Evolutionary conservation across 2,797 vertebrate species (phyloP).

Genomic region (Sebastes minor): DNA sequence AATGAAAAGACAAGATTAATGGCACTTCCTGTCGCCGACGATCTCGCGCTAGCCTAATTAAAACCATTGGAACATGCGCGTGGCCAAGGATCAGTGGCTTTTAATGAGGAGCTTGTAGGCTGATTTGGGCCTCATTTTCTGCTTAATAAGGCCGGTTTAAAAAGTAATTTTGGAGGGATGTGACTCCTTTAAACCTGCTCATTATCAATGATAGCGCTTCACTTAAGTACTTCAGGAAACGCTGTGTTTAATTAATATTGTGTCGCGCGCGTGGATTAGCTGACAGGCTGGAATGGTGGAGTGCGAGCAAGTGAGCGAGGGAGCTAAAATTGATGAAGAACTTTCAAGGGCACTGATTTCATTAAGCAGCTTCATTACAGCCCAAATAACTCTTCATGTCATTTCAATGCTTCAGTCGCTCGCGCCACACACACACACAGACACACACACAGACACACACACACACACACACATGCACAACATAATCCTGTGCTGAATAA

Average conservation of each 20-base stretch:
- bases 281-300: constrained; percentile 83
- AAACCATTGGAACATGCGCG: constrained; percentile 89
- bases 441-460: constrained; percentile 20
- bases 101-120: constrained; percentile 94
- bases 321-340: constrained; percentile 90
- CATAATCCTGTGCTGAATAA: constrained; percentile 22
- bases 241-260: constrained; percentile 91
- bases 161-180: constrained; percentile 92
- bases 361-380: constrained; percentile 89
- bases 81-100: constrained; percentile 93
- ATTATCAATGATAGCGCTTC: constrained; percentile 90
- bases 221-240: constrained; percentile 90
- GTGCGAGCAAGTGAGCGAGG: constrained; percentile 69
- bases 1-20: constrained; percentile 94
- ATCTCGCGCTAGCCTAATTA: constrained; percentile 90
- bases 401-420: constrained; percentile 74
- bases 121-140: constrained; percentile 97
- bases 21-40: constrained; percentile 88
- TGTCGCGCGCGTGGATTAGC: constrained; percentile 84
- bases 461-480: constrained; percentile 2
- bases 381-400: constrained; percentile 89
- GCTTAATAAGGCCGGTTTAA: constrained; percentile 94
- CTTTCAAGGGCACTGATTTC: constrained; percentile 94
- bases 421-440: constrained; percentile 38
- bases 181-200: constrained; percentile 91